Evolutionary conservation across 2,113 vertebrate genomes (phyloP), one percentile per base, ranked within the genome.

Genomic region (Malaclemys terrapin): DNA sequence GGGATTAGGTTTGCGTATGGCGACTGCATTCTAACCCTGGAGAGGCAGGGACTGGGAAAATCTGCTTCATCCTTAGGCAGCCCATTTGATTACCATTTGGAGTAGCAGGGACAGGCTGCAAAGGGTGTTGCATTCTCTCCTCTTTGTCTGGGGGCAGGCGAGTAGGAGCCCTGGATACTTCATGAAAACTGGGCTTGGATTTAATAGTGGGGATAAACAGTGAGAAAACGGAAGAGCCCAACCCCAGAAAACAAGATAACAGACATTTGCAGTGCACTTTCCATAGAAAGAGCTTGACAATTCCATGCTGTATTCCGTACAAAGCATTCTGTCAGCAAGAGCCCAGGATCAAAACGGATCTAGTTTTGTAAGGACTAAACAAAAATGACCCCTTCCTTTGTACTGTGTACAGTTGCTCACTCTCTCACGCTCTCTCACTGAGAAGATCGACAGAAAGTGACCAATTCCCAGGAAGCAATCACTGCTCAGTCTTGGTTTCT

Each of bases 341-440:
- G n/a, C 14, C 50, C 17, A 45, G 8, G 27, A 22, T n/a, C 45
- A 45, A 42, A 38, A 13, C 11, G 0, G 0, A 11, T 25, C 16
- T 35, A 31, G 35, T 87, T 82, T 94, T 17, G 35, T 52, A 38
- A 35, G 16, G 24, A 57, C 76, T 27, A 57, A 92, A 50, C 0
- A 2, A 90, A 31, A 10, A 27, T 0, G 0, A 10, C 31, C 75
- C 47, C 6, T 2, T n/a, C 13, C 29, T n/a, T 80, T 49, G 19
- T 50, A 49, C 31, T 27, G 10, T 57, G 56, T 52, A 19, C 42
- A 53, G 50, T 42, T 69, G 57, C 42, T 78, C 38, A 25, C 38
- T 27, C 38, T 45, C 72, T 75, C 19, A 62, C 1, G 0, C 9
- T 2, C 19, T 5, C 7, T 42, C n/a, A 85, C 47, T 0, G 1